Conservation (phyloP, 2,797 vertebrate genomes). For the Fratercula arctica region DNA sequence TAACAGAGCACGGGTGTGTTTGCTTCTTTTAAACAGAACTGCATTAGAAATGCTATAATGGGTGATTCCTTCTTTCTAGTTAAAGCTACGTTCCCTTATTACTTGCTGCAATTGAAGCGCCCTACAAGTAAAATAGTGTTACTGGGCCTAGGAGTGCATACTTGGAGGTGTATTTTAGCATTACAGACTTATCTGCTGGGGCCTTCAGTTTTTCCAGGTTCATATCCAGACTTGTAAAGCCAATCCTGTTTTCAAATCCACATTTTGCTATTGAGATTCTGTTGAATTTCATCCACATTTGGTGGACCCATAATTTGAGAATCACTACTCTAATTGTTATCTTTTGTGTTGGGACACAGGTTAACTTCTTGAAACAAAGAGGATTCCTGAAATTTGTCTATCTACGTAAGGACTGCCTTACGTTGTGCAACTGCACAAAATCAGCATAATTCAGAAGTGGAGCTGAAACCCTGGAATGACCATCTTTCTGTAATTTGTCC, state of each 20-base stretch:
- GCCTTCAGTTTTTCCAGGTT: neutral
- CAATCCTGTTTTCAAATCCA: neutral
- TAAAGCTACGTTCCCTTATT: neutral
- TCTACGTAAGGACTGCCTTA: neutral
- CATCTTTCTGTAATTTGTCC: neutral
- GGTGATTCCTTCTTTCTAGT: neutral
- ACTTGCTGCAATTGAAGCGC: neutral
- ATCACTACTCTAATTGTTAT: neutral
- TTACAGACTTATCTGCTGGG: neutral
- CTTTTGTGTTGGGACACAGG: neutral
- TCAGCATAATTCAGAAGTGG: neutral
- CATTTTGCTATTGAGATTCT: neutral
- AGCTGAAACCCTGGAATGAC: neutral
- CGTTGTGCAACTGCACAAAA: neutral
- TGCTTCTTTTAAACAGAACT: neutral
- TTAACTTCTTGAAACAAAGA: slow-evolving; percentile 47
- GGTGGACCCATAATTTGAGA: neutral
- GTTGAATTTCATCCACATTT: neutral
- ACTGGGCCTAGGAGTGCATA: neutral
- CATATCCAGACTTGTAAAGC: neutral
- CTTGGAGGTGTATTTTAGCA: neutral
- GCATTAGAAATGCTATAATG: neutral
- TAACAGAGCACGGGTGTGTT: neutral
- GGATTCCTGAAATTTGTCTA: slow-evolving; percentile 18
- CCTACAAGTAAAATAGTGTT: neutral